phyloP scores from a whole-genome alignment of 2,797 vertebrate genomes.

The Serranus cabrilla region DNA sequence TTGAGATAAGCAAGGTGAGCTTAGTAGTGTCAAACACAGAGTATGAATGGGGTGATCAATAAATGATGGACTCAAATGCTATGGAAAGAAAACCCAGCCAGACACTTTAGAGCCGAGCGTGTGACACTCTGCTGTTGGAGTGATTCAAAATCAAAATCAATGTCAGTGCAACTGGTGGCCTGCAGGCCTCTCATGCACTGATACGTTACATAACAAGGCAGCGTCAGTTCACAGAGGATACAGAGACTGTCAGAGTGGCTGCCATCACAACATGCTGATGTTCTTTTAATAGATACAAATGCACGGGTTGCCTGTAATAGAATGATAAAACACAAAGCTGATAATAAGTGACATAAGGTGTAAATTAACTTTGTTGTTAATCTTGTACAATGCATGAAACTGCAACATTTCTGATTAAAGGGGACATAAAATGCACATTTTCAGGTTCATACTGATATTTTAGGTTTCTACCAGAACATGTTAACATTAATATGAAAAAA shows the following conservation, averaged over 20 bases:
- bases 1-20: constrained; percentile 94
- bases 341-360: neutral
- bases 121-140: constrained; percentile 26
- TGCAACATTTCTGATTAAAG: neutral
- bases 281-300: neutral
- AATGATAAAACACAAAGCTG: neutral
- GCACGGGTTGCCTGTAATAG: neutral
- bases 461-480: too few relatives aligned
- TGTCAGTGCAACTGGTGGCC: constrained; percentile 19
- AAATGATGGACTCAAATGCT: neutral
- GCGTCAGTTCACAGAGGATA: constrained; percentile 1
- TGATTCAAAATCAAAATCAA: constrained; percentile 41
- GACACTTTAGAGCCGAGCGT: neutral
- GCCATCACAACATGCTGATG: neutral
- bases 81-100: neutral
- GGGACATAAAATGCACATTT: too few relatives aligned
- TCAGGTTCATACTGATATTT: too few relatives aligned
- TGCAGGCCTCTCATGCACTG: constrained; percentile 10
- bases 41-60: neutral
- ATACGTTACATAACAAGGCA: constrained; percentile 9
- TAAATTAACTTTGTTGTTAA: neutral
- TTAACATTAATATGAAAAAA: too few relatives aligned
- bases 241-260: neutral
- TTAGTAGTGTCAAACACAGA: neutral
- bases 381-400: neutral